phyloP scores from a whole-genome alignment of 2,888 invertebrate species.

The Tenthredo distinguenda region DNA sequence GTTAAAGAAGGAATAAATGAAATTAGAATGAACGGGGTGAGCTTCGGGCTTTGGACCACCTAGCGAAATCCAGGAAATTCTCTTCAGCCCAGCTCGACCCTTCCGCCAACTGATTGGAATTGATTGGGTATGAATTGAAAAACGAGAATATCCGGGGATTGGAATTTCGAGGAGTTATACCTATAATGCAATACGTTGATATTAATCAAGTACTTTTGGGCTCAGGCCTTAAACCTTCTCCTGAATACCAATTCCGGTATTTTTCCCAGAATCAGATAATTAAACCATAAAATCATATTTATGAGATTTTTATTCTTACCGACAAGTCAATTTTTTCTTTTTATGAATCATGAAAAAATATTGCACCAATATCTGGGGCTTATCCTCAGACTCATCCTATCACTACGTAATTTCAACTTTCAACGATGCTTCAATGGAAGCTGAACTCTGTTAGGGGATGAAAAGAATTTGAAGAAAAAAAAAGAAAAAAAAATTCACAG shows the following conservation, averaged over 20 bases:
- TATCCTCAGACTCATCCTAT: background rate
- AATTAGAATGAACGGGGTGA: background rate
- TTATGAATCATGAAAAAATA: slow-evolving; percentile 3
- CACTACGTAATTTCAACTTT: background rate
- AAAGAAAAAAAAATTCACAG: background rate
- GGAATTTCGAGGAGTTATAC: background rate
- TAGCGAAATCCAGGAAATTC: background rate
- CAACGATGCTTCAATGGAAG: background rate
- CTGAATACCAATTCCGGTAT: background rate
- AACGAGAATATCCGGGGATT: slow-evolving; percentile 9
- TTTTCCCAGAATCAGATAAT: background rate
- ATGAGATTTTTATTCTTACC: slow-evolving; percentile 1
- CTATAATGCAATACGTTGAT: background rate
- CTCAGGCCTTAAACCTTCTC: background rate
- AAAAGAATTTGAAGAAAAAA: background rate
- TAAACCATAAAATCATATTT: slow-evolving; percentile 7
- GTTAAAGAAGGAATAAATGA: background rate
- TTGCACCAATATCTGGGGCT: slow-evolving; percentile 9
- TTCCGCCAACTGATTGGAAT: background rate
- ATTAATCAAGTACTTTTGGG: background rate
- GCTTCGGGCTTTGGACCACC: background rate
- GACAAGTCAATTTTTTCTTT: slow-evolving; percentile 11
- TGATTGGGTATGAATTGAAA: background rate
- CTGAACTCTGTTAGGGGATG: background rate
- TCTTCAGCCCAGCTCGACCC: background rate